Base-by-base conservation (phyloP, 2,888 invertebrate species). In the Podotricha telesiphe region DNA sequence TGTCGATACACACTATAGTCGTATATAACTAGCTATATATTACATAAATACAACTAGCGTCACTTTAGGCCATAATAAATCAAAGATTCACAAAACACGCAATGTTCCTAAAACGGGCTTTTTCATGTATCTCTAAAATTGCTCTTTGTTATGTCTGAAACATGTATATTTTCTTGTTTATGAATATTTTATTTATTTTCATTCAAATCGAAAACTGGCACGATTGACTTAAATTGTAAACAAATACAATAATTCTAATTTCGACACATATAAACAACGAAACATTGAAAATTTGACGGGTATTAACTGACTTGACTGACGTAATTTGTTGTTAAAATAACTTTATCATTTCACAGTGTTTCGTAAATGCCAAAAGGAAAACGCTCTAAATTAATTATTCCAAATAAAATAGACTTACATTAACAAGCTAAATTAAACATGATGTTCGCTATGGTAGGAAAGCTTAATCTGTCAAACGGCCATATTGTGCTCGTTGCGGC, bases 401-500 rank as follows among this genome's bases (percentile, higher is more conserved):
- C 19, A 42, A 67, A 67, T 22, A 61, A n/a, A 61, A 34, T 22
- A n/a, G 45, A 34, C 19, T 62, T 48, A 61, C 34, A 61, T 42
- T 50, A 47, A 67, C 34, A 51, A 53, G 19, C 19, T 51, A 61
- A 67, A 62, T 20, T 42, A 61, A 62, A 62, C 67, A 67, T 34
- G 45, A 45, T 2, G 51, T 34, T 28, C 8, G 42, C 51, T 20
- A 45, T 34, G 20, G 66, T 48, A 11, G 61, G 51, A n/a, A 28
- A 28, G 45, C 53, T 47, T 62, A 67, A 53, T 67, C 53, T 53
- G 61, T 67, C 67, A 67, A 45, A 42, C 61, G 20, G 34, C 47
- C 45, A 67, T 59, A 67, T 67, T 62, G 48, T 10, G 28, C 62
- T 62, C 37, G 62, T 62, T 66, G 65, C 50, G 58, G 50, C 67